Evolutionary conservation across 2,888 invertebrate genomes (phyloP).

Genomic region (Aradus depressus): DNA sequence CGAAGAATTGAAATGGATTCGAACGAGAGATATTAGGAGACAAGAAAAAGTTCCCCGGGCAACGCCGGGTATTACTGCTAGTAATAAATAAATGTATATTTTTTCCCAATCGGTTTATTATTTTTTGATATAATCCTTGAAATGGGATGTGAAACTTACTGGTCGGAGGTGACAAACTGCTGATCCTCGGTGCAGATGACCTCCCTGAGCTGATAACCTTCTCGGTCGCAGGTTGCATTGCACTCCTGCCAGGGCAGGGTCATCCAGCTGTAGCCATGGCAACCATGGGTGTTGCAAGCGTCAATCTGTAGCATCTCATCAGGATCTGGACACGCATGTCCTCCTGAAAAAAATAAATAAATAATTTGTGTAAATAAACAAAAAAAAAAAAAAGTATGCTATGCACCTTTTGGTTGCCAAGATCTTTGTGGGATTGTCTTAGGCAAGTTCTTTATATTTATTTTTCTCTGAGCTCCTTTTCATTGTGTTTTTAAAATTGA

Average conservation of each 20-base stretch:
- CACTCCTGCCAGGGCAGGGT: constrained; percentile 49
- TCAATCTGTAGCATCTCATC: constrained; percentile 46
- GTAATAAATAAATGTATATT: too few relatives aligned
- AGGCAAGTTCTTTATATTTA: too few relatives aligned
- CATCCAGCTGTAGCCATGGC: constrained; percentile 49
- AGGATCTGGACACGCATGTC: constrained; percentile 46
- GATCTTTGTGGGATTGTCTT: too few relatives aligned
- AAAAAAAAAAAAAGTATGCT: background rate
- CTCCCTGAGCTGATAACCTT: constrained; percentile 36
- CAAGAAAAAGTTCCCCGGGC: too few relatives aligned
- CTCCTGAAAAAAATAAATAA: constrained; percentile 37
- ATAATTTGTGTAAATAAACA: background rate
- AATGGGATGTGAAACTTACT: constrained; percentile 37
- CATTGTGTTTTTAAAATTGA: too few relatives aligned
- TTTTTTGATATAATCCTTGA: background rate
- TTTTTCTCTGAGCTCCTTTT: too few relatives aligned
- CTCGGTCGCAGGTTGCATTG: constrained; percentile 37
- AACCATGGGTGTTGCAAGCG: constrained; percentile 47
- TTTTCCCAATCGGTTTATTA: too few relatives aligned
- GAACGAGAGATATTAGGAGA: too few relatives aligned
- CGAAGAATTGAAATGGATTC: too few relatives aligned
- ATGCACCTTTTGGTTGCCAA: too few relatives aligned
- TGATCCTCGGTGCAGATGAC: constrained; percentile 51
- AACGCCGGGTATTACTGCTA: too few relatives aligned
- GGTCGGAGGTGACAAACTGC: constrained; percentile 43